Percentiles rank a stretch among this genome's conserved stretches.
Conservation (phyloP, 2,113 vertebrate genomes). For the Eptesicus fuscus region DNA sequence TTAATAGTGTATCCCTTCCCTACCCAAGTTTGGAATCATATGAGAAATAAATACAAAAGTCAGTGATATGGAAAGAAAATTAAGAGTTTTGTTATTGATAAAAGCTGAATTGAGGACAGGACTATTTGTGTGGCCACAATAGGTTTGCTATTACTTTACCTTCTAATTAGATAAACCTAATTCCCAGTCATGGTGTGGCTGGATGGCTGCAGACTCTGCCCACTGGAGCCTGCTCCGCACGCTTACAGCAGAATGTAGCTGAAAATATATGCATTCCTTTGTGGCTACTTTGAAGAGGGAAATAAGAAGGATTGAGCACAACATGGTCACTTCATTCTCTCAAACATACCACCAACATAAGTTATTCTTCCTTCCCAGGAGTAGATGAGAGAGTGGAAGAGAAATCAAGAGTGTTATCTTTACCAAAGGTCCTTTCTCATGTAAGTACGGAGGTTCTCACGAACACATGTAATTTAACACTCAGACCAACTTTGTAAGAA, state of each 20-base stretch:
- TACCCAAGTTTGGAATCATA: neutral
- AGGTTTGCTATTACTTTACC: neutral
- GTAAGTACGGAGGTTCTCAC: neutral
- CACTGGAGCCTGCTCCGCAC: neutral
- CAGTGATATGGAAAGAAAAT: neutral
- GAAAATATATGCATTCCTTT: neutral
- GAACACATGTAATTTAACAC: neutral
- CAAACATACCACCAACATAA: neutral
- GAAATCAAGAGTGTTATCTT: neutral
- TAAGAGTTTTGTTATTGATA: neutral
- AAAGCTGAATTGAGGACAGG: neutral
- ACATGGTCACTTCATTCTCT: neutral
- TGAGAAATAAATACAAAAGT: constrained; percentile 3
- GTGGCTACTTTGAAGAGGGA: neutral
- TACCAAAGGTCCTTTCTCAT: neutral
- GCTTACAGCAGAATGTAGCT: neutral
- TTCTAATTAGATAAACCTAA: neutral
- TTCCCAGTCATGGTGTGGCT: neutral
- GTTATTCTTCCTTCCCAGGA: neutral
- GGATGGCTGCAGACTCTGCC: neutral
- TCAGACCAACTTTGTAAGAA: neutral
- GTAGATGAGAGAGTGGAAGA: neutral
- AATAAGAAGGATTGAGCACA: neutral
- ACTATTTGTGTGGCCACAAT: neutral
- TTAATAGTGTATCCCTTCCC: neutral